These are phyloP conservation scores for Coilia nasus DNA, from an alignment of 2,797 vertebrate species.

Conservation along the genomic window DNA sequence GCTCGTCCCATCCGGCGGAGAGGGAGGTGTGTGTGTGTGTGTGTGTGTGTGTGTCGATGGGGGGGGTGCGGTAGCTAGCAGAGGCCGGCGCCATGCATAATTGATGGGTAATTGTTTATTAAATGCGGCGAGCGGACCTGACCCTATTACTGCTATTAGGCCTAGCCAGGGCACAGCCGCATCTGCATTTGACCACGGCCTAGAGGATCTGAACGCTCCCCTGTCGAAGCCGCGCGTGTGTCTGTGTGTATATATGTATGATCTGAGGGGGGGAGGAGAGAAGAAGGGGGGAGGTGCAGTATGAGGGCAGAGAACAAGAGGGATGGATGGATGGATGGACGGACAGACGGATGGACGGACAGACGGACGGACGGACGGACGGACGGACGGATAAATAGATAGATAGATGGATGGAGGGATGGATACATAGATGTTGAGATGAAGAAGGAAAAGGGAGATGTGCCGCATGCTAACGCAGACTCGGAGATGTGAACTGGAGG, in stretches of 20 bases:
- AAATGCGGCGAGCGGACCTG: slow-evolving; percentile 82
- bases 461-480: not conserved
- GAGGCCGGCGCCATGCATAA: slow-evolving; percentile 80
- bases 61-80: slow-evolving; percentile 51
- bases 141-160: slow-evolving; percentile 82
- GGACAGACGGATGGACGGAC: no score
- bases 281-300: not conserved
- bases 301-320: not conserved
- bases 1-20: slow-evolving; percentile 54
- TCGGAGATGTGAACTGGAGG: not conserved
- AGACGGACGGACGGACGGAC: no score
- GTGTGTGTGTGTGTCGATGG: no score
- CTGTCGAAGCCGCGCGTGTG: slow-evolving; percentile 48
- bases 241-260: slow-evolving; percentile 37
- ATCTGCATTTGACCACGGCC: slow-evolving; percentile 65
- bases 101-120: slow-evolving; percentile 87
- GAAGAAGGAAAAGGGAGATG: not conserved
- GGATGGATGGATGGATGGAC: not conserved
- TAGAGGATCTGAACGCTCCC: slow-evolving; percentile 68
- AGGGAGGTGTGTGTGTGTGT: slow-evolving; percentile 50
- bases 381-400: no score
- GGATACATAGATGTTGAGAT: no score
- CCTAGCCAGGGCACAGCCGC: slow-evolving; percentile 46
- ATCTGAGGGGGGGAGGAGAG: not conserved
- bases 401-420: no score